phyloP scores from a whole-genome alignment of 1,140 invertebrate species.

The Geopemphigus sp. region DNA sequence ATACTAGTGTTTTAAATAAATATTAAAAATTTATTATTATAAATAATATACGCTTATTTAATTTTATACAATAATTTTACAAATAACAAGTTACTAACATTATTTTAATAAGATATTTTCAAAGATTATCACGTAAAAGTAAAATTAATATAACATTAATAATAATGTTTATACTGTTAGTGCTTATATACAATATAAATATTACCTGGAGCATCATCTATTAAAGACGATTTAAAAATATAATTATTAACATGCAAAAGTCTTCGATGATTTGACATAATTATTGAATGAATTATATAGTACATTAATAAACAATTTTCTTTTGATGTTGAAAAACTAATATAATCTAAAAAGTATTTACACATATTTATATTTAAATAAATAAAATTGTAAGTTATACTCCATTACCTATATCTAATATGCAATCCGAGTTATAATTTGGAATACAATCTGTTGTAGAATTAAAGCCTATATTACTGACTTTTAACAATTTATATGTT shows the following conservation, averaged over 20 bases:
- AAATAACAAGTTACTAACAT: too few relatives aligned
- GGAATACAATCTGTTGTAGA: not conserved
- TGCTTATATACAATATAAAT: not conserved
- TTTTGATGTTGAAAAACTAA: constrained; percentile 31
- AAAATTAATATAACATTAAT: too few relatives aligned
- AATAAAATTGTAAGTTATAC: not conserved
- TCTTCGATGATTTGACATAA: constrained; percentile 40
- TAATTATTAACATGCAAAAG: constrained; percentile 31
- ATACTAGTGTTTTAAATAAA: too few relatives aligned
- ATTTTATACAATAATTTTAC: too few relatives aligned
- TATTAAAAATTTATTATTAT: too few relatives aligned
- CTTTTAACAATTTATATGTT: constrained; percentile 24
- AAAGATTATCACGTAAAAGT: too few relatives aligned
- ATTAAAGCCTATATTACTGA: constrained; percentile 38
- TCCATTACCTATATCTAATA: constrained; percentile 23
- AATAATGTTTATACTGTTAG: too few relatives aligned
- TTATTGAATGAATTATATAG: constrained; percentile 31
- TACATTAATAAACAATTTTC: constrained; percentile 40
- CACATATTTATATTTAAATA: not conserved
- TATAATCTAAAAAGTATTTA: constrained; percentile 11
- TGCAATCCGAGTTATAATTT: constrained; percentile 16
- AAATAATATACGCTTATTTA: too few relatives aligned
- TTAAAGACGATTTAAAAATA: constrained; percentile 43
- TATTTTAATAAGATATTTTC: too few relatives aligned
- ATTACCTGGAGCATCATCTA: constrained; percentile 31